Base-by-base conservation (phyloP, 2,113 vertebrate genomes). In the Pampusana beccarii region DNA sequence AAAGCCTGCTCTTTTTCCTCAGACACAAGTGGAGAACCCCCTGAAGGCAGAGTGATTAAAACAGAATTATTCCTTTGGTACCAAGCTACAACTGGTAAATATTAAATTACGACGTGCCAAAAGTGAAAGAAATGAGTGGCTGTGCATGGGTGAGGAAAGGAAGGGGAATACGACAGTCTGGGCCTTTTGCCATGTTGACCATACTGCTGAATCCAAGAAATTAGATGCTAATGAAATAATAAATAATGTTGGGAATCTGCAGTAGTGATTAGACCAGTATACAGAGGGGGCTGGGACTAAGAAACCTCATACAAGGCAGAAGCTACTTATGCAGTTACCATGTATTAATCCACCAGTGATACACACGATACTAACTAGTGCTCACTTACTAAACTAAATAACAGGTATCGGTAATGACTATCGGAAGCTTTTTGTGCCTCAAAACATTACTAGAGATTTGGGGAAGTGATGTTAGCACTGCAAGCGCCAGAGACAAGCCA, bases 191-290 rank as follows among this genome's bases (percentile, higher is more conserved):
- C 82, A 57, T 88, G 86, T 66, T 82, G 65, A 36, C 75, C 66
- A 94, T 94, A 95, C 86, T 92, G 83, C 93, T 92, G 84, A 91
- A 92, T 95, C 88, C 10, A 36, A 92, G 91, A 94, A 94, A 96
- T 12, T 92, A 92, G 95, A 97, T 95, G 87, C 88, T 98, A 98
- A 98, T 91, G 80, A 98, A 97, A 98, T 93, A 92, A 97, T 80
- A 90, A 97, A 92, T 74, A 38, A 62, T 18, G 15, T 50, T 0
- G 11, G 58, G 81, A 79, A 93, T 20, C 62, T 67, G 86, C 50
- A 88, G 56, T 6, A 66, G 40, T 48, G 88, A 57, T n/a, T 16
- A 93, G 46, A 74, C 40, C 48, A 77, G 34, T 3, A 53, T n/a
- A 64, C 28, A 60, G 44, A 89, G 36, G 29, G 48, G 33, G 48